These are phyloP conservation scores for Meloidogyne chitwoodi DNA, from an alignment of 1,140 invertebrate genomes.

Conservation along the genomic window DNA sequence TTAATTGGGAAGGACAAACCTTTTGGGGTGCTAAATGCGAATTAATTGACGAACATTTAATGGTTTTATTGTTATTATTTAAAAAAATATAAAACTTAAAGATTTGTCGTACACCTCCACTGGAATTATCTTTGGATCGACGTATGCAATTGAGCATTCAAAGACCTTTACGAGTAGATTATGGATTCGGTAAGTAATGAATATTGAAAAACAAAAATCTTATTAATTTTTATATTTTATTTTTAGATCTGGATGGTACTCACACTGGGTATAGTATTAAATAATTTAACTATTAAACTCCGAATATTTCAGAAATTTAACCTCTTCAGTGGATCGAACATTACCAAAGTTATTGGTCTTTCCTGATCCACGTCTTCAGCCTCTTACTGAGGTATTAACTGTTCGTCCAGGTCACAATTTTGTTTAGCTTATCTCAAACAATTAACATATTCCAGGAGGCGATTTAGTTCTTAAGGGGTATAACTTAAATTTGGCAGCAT, in stretches of 20 bases:
- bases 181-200: too few species aligned
- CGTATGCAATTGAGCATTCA: conserved; percentile 21
- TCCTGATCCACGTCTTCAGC: conserved; percentile 25
- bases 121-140: conserved; percentile 44
- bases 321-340: conserved; percentile 21
- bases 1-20: conserved; percentile 37
- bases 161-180: conserved; percentile 36
- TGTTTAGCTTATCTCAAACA: background rate
- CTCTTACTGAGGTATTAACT: conserved; percentile 19
- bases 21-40: conserved; percentile 40
- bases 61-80: conserved; percentile 19
- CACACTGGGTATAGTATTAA: too few species aligned
- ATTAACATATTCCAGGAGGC: conserved; percentile 19
- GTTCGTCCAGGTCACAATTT: conserved; percentile 3
- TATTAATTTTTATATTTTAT: too few species aligned
- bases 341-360: conserved; percentile 37
- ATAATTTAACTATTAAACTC: too few species aligned
- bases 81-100: background rate
- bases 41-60: conserved; percentile 39
- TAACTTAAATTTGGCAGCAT: conserved; percentile 48
- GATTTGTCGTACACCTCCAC: conserved; percentile 42
- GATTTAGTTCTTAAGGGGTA: conserved; percentile 54
- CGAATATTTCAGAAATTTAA: conserved; percentile 39
- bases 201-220: too few species aligned
- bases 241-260: too few species aligned